Evolutionary conservation across 2,888 invertebrate species (phyloP).

Genomic region (Conchocele bisecta): DNA sequence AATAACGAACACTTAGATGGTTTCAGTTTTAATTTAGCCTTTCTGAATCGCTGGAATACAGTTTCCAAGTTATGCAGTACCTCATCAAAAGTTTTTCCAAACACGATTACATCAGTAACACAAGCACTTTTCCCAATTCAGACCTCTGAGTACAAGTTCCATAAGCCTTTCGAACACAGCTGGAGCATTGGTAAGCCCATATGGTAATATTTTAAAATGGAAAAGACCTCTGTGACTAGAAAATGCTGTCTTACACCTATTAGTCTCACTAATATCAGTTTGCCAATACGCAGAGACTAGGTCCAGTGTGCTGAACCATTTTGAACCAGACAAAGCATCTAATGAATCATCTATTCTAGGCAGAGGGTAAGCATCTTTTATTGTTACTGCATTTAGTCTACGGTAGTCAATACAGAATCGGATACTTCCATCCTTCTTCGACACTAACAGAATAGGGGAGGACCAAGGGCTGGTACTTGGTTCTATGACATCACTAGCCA

Average conservation of each 20-base stretch:
- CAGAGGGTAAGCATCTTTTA: conserved; percentile 33
- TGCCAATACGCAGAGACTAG: conserved; percentile 45
- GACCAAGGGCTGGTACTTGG: conserved; percentile 46
- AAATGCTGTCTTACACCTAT: conserved; percentile 43
- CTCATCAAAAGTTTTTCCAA: conserved; percentile 32
- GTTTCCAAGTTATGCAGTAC: conserved; percentile 27
- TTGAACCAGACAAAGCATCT: conserved; percentile 25
- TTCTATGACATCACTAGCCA: conserved; percentile 32
- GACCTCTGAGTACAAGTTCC: conserved; percentile 26
- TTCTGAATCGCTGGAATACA: not conserved
- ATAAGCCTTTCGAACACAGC: conserved; percentile 38
- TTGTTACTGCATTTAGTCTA: conserved; percentile 27
- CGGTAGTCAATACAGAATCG: conserved; percentile 43
- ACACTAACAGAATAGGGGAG: conserved; percentile 28
- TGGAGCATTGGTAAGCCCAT: conserved; percentile 39
- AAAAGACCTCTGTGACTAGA: conserved; percentile 37
- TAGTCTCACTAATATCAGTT: conserved; percentile 26
- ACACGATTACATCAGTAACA: too few species aligned
- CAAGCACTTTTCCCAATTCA: conserved; percentile 25
- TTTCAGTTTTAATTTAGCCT: not conserved
- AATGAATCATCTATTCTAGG: conserved; percentile 42
- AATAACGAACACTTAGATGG: not conserved
- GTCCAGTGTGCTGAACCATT: conserved; percentile 41
- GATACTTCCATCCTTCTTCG: conserved; percentile 43
- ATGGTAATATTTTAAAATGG: conserved; percentile 42